A percentile compares a stretch with the other conserved stretches of the same genome.
Conservation (phyloP, 2,888 invertebrate genomes). For the Magallana nippona region DNA sequence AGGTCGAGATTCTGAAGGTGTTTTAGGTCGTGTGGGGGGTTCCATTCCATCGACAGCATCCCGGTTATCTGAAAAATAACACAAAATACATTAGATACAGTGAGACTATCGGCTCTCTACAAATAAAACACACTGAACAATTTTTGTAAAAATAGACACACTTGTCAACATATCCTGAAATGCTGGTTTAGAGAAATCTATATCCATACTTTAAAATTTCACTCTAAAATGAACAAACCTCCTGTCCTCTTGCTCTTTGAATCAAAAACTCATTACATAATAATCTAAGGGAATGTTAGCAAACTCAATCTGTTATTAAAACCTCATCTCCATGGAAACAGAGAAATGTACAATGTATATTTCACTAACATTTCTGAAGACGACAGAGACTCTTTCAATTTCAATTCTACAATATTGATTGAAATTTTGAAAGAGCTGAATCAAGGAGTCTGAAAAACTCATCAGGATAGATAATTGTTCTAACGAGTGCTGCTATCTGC, state of each 20-base stretch:
- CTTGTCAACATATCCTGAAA: no score
- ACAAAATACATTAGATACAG: background rate
- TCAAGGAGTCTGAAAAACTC: background rate
- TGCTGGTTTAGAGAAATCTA: no score
- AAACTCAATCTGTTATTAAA: background rate
- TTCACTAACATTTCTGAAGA: background rate
- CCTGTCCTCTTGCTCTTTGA: background rate
- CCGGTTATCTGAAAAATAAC: conserved; percentile 40
- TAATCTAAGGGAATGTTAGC: background rate
- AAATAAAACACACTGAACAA: no score
- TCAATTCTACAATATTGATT: conserved; percentile 7
- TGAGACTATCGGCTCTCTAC: no score
- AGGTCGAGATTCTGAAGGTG: conserved; percentile 60
- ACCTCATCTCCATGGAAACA: conserved; percentile 2
- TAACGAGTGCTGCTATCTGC: background rate
- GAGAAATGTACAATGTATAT: background rate
- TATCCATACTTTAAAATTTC: no score
- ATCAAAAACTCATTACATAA: background rate
- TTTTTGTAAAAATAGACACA: no score
- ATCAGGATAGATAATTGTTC: background rate
- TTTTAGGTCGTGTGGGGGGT: conserved; percentile 57
- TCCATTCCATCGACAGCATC: conserved; percentile 45
- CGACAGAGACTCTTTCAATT: background rate
- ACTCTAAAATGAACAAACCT: background rate
- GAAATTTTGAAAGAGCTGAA: background rate